Conservation (phyloP, 2,797 vertebrate species). For the Periparus ater region DNA sequence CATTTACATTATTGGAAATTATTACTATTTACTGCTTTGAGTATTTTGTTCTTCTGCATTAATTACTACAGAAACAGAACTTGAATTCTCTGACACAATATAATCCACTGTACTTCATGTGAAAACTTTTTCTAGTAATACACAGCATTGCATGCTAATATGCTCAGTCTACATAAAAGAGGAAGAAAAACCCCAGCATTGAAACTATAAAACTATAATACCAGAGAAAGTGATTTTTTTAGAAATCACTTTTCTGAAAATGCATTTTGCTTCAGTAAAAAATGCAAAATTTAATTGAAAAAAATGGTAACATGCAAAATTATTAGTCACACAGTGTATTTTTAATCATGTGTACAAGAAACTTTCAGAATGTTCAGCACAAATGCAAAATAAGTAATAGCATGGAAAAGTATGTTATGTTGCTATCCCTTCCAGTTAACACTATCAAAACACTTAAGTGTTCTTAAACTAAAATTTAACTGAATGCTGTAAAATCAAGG, state of each 20-base stretch:
- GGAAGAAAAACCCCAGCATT: not conserved
- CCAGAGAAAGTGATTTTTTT: not conserved
- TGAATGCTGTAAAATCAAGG: not conserved
- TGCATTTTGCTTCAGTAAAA: not conserved
- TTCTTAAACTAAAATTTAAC: not conserved
- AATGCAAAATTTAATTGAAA: not conserved
- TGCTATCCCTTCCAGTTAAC: not conserved
- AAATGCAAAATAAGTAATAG: not conserved
- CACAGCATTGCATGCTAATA: not conserved
- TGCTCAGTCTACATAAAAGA: not conserved
- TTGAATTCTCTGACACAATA: not conserved
- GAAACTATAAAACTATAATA: not conserved
- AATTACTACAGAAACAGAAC: not conserved
- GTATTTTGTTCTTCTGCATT: not conserved
- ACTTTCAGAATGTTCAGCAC: not conserved
- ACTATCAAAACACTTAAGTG: not conserved
- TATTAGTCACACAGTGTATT: not conserved
- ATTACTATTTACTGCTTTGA: not conserved
- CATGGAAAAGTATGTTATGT: accelerated
- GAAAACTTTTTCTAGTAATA: not conserved
- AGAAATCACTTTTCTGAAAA: not conserved
- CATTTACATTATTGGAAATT: not conserved
- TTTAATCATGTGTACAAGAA: not conserved
- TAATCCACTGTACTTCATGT: not conserved
- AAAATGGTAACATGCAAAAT: not conserved